Evolutionary conservation across 2,113 vertebrate species (phyloP).

Genomic region (Platysteira castanea): DNA sequence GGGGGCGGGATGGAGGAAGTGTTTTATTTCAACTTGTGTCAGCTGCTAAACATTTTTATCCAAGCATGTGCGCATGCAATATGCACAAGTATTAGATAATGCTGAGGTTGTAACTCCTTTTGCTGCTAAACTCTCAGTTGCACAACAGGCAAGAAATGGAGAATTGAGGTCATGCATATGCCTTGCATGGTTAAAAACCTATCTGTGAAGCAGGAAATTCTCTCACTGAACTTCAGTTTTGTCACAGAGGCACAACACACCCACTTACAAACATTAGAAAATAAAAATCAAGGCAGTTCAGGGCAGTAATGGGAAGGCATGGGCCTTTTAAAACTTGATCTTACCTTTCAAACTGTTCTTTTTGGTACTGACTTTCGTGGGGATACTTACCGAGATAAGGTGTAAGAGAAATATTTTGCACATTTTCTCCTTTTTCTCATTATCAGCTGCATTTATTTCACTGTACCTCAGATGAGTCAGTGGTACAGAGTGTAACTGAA

Average conservation of each 20-base stretch:
- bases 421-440: neutral
- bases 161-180: neutral
- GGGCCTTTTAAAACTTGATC: neutral
- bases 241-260: neutral
- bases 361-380: neutral
- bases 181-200: neutral
- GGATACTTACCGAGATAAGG: neutral
- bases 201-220: neutral
- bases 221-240: neutral
- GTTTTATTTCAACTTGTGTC: slow-evolving; percentile 32
- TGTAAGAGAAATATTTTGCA: neutral
- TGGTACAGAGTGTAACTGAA: neutral
- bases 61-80: neutral
- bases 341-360: neutral
- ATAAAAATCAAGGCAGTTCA: neutral
- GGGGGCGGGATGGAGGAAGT: neutral
- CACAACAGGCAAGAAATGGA: slow-evolving; percentile 32
- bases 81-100: slow-evolving; percentile 4
- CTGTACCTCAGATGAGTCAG: neutral
- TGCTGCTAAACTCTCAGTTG: slow-evolving; percentile 12
- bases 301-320: neutral
- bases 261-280: neutral
- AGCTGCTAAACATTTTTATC: slow-evolving; percentile 22
- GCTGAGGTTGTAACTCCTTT: slow-evolving; percentile 9
- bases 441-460: neutral